Evolutionary conservation across 2,113 vertebrate genomes (phyloP), one percentile per base, ranked within the genome.

Genomic region (Himantopus leucocephalus): DNA sequence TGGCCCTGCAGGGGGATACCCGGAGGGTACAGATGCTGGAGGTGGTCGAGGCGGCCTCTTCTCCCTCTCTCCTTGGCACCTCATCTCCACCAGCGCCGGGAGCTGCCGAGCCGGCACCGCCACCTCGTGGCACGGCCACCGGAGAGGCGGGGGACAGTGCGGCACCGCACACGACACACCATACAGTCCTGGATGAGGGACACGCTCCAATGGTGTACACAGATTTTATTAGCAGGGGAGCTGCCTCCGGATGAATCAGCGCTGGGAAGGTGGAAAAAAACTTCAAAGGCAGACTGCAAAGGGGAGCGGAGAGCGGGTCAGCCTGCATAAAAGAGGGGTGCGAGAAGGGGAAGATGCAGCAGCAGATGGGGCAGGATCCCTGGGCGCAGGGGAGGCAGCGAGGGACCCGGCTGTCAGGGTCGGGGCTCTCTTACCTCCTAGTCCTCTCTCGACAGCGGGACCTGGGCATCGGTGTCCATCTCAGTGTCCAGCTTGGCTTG

Each of bases 191-290:
- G 10, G 50, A 4, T 0, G 0, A 32, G 48, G 39, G 26, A 55
- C 27, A 11, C 1, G 2, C 37, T 58, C 10, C 5, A 0, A 0
- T 0, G 2, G 11, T 14, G 14, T 6, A 8, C n/a, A 1, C 7
- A 3, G 29, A 3, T 2, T 79, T 85, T 24, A 23, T 75, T 52
- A 8, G 7, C 50, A 0, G 34, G 2, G 39, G 30, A 39, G 21
- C 3, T 62, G 59, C 45, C 35, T 27, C 7, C 2, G 1, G 72
- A 2, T 29, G 59, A n/a, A 24, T 12, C 34, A 0, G 47, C 0
- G 2, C 15, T 0, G 2, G 50, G 62, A 41, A 34, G 3, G 9
- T 6, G 52, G 41, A 6, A 10, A 53, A 85, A 62, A 34, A 0
- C 11, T 30, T 29, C 55, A 14, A 19, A 64, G 26, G 73, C 21